Conservation (phyloP, 2,888 invertebrate species). For the Scrobipalpa atriplicella region DNA sequence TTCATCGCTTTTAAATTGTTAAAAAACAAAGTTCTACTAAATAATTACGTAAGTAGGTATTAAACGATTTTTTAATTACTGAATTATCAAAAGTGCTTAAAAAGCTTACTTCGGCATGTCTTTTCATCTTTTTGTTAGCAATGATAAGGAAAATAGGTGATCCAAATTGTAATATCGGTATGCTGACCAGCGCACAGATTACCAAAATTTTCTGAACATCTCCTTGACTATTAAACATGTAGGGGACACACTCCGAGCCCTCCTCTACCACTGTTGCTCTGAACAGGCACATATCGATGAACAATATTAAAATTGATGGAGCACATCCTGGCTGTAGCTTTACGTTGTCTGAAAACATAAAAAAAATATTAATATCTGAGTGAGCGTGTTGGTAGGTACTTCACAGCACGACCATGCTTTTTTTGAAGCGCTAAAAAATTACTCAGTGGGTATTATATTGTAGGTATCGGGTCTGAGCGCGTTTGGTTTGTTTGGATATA, state of each 20-base stretch:
- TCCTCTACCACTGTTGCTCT: slow-evolving; percentile 52
- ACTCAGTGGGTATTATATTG: no score
- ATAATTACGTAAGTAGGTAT: no score
- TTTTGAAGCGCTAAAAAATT: no score
- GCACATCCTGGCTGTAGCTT: slow-evolving; percentile 81
- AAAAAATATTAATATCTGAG: no score
- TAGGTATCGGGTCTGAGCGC: no score
- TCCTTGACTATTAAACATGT: slow-evolving; percentile 81
- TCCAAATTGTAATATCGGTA: slow-evolving; percentile 89
- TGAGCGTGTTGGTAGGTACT: no score
- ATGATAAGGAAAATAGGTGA: slow-evolving; percentile 84
- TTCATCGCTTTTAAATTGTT: no score
- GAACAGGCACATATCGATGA: slow-evolving; percentile 89
- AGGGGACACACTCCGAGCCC: slow-evolving; percentile 71
- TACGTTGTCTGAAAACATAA: slow-evolving; percentile 41
- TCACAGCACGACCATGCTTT: no score
- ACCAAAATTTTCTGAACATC: slow-evolving; percentile 84
- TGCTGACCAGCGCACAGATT: slow-evolving; percentile 81
- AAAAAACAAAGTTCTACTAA: no score
- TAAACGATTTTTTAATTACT: no score
- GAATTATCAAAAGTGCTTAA: no score
- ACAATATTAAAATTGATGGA: slow-evolving; percentile 88
- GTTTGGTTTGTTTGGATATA: no score
- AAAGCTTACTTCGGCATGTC: not conserved
- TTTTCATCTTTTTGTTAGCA: slow-evolving; percentile 41